Percentiles rank a stretch among this genome's conserved stretches.
Conservation (phyloP, 2,113 vertebrate species). For the Colaptes auratus region DNA sequence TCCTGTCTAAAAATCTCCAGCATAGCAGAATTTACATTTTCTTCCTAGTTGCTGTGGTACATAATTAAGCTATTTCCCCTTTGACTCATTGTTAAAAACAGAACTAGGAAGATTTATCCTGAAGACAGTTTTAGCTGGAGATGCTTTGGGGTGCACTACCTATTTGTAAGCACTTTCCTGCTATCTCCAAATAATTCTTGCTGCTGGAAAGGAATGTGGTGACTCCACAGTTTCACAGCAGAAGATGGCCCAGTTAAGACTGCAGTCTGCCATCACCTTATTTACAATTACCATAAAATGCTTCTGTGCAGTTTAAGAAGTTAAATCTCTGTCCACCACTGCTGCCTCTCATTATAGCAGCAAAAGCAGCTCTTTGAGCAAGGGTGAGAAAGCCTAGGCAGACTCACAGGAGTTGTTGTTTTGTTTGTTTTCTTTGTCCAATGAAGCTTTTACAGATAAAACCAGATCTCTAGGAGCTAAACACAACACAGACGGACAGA, state of each 20-base stretch:
- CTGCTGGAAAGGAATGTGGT: not conserved
- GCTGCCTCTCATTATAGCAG: not conserved
- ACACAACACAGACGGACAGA: not conserved
- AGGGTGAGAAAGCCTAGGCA: not conserved
- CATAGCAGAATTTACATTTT: not conserved
- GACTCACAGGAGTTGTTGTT: not conserved
- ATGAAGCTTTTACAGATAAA: not conserved
- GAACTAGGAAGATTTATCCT: not conserved
- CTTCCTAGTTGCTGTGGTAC: not conserved
- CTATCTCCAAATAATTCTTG: not conserved
- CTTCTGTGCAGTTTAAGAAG: not conserved
- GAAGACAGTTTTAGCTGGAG: not conserved
- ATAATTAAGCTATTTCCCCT: not conserved
- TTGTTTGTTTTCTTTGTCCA: not conserved
- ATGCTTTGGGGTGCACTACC: not conserved
- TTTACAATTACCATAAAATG: not conserved
- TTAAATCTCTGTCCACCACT: not conserved
- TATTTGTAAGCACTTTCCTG: not conserved
- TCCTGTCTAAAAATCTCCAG: not conserved
- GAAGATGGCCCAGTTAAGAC: not conserved
- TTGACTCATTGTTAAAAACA: not conserved
- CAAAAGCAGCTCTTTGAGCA: not conserved
- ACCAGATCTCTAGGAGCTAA: not conserved
- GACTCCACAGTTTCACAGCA: not conserved
- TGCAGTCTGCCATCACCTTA: not conserved